A percentile compares a stretch with the other conserved stretches of the same genome.
These are phyloP conservation scores for Serranus cabrilla DNA, from an alignment of 2,797 vertebrate species.

Conservation along the genomic window DNA sequence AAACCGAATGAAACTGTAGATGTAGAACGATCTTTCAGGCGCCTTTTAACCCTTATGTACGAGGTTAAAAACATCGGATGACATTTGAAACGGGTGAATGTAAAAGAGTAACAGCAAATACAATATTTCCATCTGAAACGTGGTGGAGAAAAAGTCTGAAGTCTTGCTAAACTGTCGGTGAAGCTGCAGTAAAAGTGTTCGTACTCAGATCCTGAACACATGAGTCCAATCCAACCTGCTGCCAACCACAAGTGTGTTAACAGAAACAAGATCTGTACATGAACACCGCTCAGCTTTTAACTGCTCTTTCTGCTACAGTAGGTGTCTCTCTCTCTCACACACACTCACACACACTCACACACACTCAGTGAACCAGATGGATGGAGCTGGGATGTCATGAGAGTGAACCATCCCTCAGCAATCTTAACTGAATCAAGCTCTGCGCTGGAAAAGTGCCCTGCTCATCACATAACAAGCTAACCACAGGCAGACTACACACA, in stretches of 20 bases:
- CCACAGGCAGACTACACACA: conserved; percentile 36
- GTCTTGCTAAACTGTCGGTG: too few species aligned
- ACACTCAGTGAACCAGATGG: conserved; percentile 32
- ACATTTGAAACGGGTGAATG: too few species aligned
- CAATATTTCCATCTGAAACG: too few species aligned
- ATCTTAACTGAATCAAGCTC: conserved; percentile 54
- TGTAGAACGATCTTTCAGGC: too few species aligned
- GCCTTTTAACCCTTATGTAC: too few species aligned
- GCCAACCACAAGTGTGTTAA: not conserved
- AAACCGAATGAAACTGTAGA: too few species aligned
- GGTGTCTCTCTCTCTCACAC: not conserved
- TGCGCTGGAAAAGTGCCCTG: conserved; percentile 35
- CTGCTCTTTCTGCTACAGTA: not conserved
- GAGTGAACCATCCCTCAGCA: conserved; percentile 20
- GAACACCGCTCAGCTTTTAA: not conserved
- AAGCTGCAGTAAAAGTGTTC: too few species aligned
- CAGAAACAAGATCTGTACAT: not conserved
- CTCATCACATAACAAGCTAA: conserved; percentile 40
- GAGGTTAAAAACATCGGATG: too few species aligned
- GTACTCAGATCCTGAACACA: too few species aligned
- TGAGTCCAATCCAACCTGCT: not conserved
- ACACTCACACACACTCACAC: not conserved
- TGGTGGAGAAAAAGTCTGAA: too few species aligned
- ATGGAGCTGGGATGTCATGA: conserved; percentile 36
- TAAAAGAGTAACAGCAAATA: too few species aligned